Base-by-base conservation (phyloP, 2,113 vertebrate species). In the Climacteris rufus region DNA sequence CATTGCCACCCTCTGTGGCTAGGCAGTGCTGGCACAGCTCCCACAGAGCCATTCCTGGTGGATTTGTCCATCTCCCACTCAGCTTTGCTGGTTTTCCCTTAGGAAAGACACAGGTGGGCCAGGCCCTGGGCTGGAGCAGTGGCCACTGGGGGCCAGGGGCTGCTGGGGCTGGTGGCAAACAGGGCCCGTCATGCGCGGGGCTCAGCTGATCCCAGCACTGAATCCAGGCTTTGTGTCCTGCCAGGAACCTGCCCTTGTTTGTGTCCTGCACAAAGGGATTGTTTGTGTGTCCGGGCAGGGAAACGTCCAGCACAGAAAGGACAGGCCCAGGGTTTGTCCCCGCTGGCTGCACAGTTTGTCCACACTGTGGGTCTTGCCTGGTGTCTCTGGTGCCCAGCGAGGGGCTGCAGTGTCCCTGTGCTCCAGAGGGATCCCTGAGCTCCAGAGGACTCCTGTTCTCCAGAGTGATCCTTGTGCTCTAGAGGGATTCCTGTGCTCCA, bases 211-310 rank as follows among this genome's bases (percentile, higher is more conserved):
- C 59, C 80, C 6, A 0, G 17, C 1, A 0, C 5, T 97, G 64
- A 97, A 97, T 96, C 24, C 27, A 4, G 61, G 25, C 87, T 96
- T 97, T 97, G 97, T 97, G 92, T 64, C 11, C 42, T 24, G 18
- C 74, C 89, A 33, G 87, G 78, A 21, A 23, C 90, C 72, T 24
- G 11, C 31, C 42, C 16, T 84, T 97, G 96, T 97, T 97, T 97
- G 40, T 87, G 14, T 52, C 89, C 5, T 35, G 1, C 78, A 97
- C 97, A 97, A 96, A 96, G 83, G 91, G 76, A 60, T 49, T 81
- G 87, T 94, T 96, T 96, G 72, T 97, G 53, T 50, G 87, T 30
- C 56, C 0, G 50, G 44, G 83, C 70, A 60, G 72, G 65, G 82
- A 93, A 83, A 81, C 35, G 75, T 78, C 91, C 91, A 23, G 92